Percentiles rank a stretch among this genome's conserved stretches.
Conservation (phyloP, 1,140 invertebrate genomes). For the Drosophila ironensis region DNA sequence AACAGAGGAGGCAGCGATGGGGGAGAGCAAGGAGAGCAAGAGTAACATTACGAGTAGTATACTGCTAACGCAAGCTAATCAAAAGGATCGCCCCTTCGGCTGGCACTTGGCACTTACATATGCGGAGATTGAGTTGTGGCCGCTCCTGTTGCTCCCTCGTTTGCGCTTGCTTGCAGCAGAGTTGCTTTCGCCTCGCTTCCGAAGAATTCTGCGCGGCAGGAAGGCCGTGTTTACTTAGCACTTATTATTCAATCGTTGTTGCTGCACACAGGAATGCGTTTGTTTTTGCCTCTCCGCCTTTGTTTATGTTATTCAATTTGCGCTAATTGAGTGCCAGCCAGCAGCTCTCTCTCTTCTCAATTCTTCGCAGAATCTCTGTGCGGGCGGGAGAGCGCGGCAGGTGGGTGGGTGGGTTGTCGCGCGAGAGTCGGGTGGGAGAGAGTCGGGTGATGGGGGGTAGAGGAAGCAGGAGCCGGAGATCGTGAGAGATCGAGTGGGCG, state of each 20-base stretch:
- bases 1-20: slow-evolving; percentile 53
- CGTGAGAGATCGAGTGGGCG: not conserved
- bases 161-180: too few species aligned
- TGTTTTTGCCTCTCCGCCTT: not conserved
- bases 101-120: slow-evolving; percentile 63
- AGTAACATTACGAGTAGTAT: slow-evolving; percentile 35
- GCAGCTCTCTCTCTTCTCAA: too few species aligned
- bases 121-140: slow-evolving; percentile 67
- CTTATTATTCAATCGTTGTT: too few species aligned
- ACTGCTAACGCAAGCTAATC: slow-evolving; percentile 69
- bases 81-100: slow-evolving; percentile 68
- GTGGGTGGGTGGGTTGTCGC: slow-evolving; percentile 34
- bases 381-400: slow-evolving; percentile 2
- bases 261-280: slow-evolving; percentile 35
- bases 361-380: slow-evolving; percentile 38
- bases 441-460: too few species aligned
- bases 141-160: not conserved
- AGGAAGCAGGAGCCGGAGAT: too few species aligned
- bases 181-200: too few species aligned
- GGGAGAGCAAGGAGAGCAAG: too few species aligned
- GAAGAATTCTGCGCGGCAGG: too few species aligned
- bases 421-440: too few species aligned
- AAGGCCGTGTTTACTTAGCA: too few species aligned
- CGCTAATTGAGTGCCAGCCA: slow-evolving; percentile 68
- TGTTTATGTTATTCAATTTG: slow-evolving; percentile 45